Percentiles rank a stretch among this genome's conserved stretches.
Evolutionary conservation across 2,888 invertebrate genomes (phyloP).

Genomic region (Heliothis peltigera): DNA sequence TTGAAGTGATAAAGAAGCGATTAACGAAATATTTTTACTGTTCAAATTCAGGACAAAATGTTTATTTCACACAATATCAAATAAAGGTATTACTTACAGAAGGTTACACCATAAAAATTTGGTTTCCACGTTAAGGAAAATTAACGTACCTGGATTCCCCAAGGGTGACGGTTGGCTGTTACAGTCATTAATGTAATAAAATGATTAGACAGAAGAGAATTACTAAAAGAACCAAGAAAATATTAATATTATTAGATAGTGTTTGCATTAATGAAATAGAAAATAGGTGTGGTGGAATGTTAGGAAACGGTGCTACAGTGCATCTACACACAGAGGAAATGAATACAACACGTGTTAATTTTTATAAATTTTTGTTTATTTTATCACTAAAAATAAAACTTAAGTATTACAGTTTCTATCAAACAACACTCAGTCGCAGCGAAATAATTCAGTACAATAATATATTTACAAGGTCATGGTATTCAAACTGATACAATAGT

Average conservation of each 20-base stretch:
- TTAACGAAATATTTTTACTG: too few relatives aligned
- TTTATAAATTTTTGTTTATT: slow-evolving; percentile 88
- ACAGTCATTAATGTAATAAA: slow-evolving; percentile 57
- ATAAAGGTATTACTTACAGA: slow-evolving; percentile 39
- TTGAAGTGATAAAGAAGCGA: too few relatives aligned
- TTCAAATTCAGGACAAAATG: not conserved
- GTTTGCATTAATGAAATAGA: slow-evolving; percentile 74
- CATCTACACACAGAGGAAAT: slow-evolving; percentile 77
- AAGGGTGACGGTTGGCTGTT: slow-evolving; percentile 65
- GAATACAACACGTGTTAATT: slow-evolving; percentile 73
- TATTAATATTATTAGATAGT: slow-evolving; percentile 81
- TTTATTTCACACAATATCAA: not conserved
- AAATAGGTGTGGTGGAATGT: slow-evolving; percentile 75
- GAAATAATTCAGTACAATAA: slow-evolving; percentile 85
- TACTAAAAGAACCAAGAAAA: slow-evolving; percentile 75
- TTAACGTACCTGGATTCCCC: slow-evolving; percentile 68
- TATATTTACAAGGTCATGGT: slow-evolving; percentile 86
- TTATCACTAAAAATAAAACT: slow-evolving; percentile 89
- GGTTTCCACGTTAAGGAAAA: slow-evolving; percentile 46
- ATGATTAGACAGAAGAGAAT: slow-evolving; percentile 57
- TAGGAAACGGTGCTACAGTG: slow-evolving; percentile 80
- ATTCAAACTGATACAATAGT: slow-evolving; percentile 66
- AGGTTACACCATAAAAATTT: slow-evolving; percentile 24
- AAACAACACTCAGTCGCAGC: slow-evolving; percentile 88
- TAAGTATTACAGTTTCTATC: slow-evolving; percentile 89